phyloP scores from a whole-genome alignment of 1,140 invertebrate genomes.

The Formica exsecta region DNA sequence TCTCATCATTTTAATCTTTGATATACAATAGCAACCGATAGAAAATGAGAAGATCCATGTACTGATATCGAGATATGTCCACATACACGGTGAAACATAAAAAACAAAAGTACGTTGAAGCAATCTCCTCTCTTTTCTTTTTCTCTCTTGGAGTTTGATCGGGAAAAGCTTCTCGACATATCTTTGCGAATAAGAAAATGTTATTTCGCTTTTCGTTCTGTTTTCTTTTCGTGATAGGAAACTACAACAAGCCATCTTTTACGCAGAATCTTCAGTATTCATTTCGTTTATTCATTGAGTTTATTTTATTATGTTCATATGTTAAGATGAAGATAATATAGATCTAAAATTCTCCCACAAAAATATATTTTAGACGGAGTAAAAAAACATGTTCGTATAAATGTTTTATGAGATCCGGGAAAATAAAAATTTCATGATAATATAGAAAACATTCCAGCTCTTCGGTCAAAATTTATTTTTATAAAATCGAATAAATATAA shows the following conservation, averaged over 20 bases:
- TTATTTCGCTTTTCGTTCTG: constrained; percentile 36
- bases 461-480: not conserved
- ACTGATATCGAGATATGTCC: not conserved
- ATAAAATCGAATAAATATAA: not conserved
- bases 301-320: not conserved
- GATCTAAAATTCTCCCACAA: not conserved
- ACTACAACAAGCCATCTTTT: constrained; percentile 30
- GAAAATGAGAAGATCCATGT: constrained; percentile 7
- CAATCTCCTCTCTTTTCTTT: constrained; percentile 11
- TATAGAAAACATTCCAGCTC: not conserved
- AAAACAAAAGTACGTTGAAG: constrained; percentile 20
- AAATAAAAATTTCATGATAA: constrained; percentile 3
- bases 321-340: constrained; percentile 14
- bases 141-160: not conserved
- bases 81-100: constrained; percentile 1
- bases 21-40: constrained; percentile 13
- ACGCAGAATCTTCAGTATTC: not conserved
- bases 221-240: constrained; percentile 47
- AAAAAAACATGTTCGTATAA: not conserved
- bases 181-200: constrained; percentile 48
- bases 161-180: constrained; percentile 7
- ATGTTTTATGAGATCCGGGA: not conserved
- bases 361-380: not conserved
- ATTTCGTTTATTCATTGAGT: not conserved
- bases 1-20: constrained; percentile 28